Evolutionary conservation across 2,888 invertebrate species (phyloP).

Genomic region (Aporophyla lueneburgensis): DNA sequence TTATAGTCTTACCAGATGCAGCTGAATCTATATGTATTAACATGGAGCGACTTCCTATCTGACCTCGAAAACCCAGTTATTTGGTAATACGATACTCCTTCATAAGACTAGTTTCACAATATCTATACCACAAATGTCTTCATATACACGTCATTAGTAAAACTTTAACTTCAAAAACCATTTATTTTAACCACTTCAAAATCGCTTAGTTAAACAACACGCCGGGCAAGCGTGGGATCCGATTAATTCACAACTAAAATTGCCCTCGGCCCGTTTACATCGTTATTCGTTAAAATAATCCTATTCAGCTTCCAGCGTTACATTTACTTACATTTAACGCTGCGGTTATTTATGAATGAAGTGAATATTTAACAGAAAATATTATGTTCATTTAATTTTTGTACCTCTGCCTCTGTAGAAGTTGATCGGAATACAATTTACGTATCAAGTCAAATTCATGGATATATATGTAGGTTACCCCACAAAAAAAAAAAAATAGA

Average conservation of each 20-base stretch:
- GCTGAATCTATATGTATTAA: too few species aligned
- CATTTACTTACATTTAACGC: constrained; percentile 36
- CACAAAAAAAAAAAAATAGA: too few species aligned
- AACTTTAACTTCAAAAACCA: neutral
- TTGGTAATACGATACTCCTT: too few species aligned
- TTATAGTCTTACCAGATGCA: too few species aligned
- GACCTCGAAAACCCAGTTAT: too few species aligned
- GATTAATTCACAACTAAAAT: constrained; percentile 51
- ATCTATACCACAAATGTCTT: neutral
- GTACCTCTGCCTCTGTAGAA: neutral
- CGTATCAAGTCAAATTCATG: neutral
- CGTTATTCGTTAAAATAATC: constrained; percentile 47
- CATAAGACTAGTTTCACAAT: neutral
- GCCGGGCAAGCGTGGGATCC: constrained; percentile 5
- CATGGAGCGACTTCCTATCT: too few species aligned
- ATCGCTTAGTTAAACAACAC: constrained; percentile 17
- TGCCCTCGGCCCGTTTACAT: constrained; percentile 34
- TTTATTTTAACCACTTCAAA: constrained; percentile 17
- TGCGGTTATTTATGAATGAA: constrained; percentile 21
- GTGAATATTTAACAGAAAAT: constrained; percentile 14
- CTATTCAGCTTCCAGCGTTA: constrained; percentile 24
- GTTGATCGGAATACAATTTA: neutral
- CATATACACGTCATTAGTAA: neutral
- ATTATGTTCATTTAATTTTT: neutral
- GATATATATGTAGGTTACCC: neutral